Evolutionary conservation across 1,140 invertebrate species (phyloP).

Genomic region (Eurosta solidaginis): DNA sequence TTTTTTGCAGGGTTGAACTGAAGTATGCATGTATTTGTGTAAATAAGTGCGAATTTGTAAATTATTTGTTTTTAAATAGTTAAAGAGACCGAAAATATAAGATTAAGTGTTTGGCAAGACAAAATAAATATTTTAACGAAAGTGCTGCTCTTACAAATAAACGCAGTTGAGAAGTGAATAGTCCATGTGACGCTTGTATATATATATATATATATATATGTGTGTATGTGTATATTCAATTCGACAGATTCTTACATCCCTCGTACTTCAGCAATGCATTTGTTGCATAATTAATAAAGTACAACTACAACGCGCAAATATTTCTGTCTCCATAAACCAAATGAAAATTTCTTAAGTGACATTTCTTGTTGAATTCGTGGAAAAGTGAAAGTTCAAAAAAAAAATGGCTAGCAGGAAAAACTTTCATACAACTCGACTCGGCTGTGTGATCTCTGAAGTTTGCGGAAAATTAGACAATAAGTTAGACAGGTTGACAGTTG

Average conservation of each 20-base stretch:
- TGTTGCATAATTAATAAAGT: constrained; percentile 26
- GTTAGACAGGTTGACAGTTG: constrained; percentile 28
- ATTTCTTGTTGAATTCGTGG: no score
- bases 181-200: neutral
- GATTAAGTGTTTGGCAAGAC: neutral
- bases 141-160: neutral
- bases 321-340: no score
- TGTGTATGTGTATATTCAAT: neutral
- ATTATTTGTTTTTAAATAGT: neutral
- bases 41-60: constrained; percentile 10
- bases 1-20: no score
- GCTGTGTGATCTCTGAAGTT: constrained; percentile 15
- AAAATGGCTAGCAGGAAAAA: neutral
- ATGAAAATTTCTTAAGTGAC: neutral
- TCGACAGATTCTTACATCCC: neutral
- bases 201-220: neutral
- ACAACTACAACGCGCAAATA: neutral
- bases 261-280: neutral
- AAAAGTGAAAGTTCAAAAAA: neutral
- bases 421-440: neutral
- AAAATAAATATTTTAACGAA: neutral
- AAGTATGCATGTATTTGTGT: neutral
- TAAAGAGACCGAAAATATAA: neutral
- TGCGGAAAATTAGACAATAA: constrained; percentile 24
- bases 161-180: neutral